Evolutionary conservation across 2,888 invertebrate genomes (phyloP).

Genomic region (Sericinus montela): DNA sequence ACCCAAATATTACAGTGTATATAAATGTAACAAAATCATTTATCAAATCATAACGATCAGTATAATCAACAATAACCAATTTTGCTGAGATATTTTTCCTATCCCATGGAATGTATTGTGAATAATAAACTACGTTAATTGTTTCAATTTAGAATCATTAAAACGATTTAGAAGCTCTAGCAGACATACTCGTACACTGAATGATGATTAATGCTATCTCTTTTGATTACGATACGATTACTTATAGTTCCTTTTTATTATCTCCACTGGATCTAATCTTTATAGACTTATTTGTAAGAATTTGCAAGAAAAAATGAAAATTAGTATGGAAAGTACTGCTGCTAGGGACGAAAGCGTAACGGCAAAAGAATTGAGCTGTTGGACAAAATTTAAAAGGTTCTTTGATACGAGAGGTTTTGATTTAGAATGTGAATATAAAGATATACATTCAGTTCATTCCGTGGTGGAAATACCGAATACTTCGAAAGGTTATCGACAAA

Average conservation of each 20-base stretch:
- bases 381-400: slow-evolving; percentile 60
- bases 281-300: slow-evolving; percentile 12
- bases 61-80: neutral
- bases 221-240: slow-evolving; percentile 10
- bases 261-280: slow-evolving; percentile 18
- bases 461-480: slow-evolving; percentile 40
- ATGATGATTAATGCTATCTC: slow-evolving; percentile 12
- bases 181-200: slow-evolving; percentile 2
- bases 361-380: slow-evolving; percentile 46
- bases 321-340: slow-evolving; percentile 6
- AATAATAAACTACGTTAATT: slow-evolving; percentile 10
- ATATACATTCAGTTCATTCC: slow-evolving; percentile 31
- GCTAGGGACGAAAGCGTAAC: slow-evolving; percentile 18
- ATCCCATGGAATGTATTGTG: slow-evolving; percentile 2
- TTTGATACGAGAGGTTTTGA: slow-evolving; percentile 70
- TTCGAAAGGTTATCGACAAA: slow-evolving; percentile 43
- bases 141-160: slow-evolving; percentile 5
- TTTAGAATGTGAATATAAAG: slow-evolving; percentile 59
- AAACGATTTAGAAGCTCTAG: slow-evolving; percentile 14
- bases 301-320: slow-evolving; percentile 19
- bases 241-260: slow-evolving; percentile 8
- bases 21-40: too few species aligned
- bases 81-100: neutral
- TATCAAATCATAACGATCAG: too few species aligned
- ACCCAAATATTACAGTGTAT: too few species aligned